phyloP scores from a whole-genome alignment of 2,888 invertebrate genomes.

The Ectemnius cavifrons region DNA sequence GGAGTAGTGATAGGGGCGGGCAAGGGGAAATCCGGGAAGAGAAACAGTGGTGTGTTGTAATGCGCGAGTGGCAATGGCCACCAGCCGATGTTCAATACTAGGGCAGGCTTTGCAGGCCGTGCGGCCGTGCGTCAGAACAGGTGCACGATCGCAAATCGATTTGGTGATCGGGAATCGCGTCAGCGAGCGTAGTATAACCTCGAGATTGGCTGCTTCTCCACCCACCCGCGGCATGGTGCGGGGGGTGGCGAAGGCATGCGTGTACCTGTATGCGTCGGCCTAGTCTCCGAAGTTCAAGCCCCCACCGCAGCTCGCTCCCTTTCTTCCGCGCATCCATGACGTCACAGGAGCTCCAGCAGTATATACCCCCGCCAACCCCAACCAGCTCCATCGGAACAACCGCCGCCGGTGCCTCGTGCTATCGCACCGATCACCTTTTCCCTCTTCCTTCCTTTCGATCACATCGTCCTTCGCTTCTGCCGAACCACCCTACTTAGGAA shows the following conservation, averaged over 20 bases:
- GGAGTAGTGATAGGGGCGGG: not conserved
- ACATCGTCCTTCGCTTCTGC: conserved; percentile 13
- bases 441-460: conserved; percentile 5
- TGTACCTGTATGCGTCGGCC: conserved; percentile 49
- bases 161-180: conserved; percentile 45
- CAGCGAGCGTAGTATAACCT: conserved; percentile 18
- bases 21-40: too few species aligned
- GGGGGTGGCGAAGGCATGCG: not conserved
- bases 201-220: conserved; percentile 10
- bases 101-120: not conserved
- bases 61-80: not conserved
- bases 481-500: conserved; percentile 44
- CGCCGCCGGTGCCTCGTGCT: not conserved
- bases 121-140: conserved; percentile 12
- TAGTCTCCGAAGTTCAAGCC: conserved; percentile 58
- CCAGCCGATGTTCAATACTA: not conserved
- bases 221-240: not conserved
- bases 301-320: conserved; percentile 27
- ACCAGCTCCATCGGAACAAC: not conserved
- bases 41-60: not conserved
- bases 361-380: conserved; percentile 9
- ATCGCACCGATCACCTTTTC: not conserved
- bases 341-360: conserved; percentile 47
- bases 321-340: conserved; percentile 59
- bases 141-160: conserved; percentile 47